A percentile compares a stretch with the other conserved stretches of the same genome.
phyloP scores from a whole-genome alignment of 2,113 vertebrate species.

The Austrofundulus limnaeus region DNA sequence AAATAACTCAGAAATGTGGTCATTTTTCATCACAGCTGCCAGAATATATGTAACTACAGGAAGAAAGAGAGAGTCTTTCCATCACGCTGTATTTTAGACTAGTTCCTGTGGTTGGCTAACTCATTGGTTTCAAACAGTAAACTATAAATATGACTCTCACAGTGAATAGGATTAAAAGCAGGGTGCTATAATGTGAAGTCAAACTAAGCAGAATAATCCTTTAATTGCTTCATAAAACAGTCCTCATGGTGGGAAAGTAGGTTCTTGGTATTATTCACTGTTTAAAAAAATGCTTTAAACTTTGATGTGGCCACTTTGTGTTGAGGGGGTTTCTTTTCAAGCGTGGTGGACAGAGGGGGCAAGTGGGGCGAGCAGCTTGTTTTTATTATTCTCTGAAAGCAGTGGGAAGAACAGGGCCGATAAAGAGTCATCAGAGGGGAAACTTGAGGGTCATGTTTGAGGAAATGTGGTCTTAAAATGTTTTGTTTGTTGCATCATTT shows the following conservation, averaged over 20 bases:
- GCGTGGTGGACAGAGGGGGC: not conserved
- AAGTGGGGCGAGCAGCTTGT: too few species aligned
- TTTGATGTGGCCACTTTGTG: constrained; percentile 36
- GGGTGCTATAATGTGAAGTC: too few species aligned
- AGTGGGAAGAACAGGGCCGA: too few species aligned
- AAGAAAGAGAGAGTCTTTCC: too few species aligned
- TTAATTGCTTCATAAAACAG: constrained; percentile 29
- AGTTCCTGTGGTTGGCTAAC: constrained; percentile 3
- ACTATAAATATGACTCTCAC: not conserved
- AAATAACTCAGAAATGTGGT: constrained; percentile 33
- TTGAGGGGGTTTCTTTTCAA: constrained; percentile 21
- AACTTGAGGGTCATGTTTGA: not conserved
- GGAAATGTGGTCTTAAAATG: too few species aligned
- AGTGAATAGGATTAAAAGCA: too few species aligned
- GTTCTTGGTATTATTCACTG: constrained; percentile 26
- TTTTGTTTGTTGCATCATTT: not conserved
- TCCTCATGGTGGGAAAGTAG: constrained; percentile 6
- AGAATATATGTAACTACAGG: constrained; percentile 7
- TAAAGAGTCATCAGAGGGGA: not conserved
- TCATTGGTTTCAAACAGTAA: not conserved
- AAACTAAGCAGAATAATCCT: constrained; percentile 30
- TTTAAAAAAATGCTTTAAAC: constrained; percentile 25
- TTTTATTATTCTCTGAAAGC: constrained; percentile 5
- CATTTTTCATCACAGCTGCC: constrained; percentile 34
- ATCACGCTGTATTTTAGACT: not conserved